These are phyloP conservation scores for Orientallactaga sibirica DNA, from an alignment of 2,797 vertebrate species.

Conservation along the genomic window DNA sequence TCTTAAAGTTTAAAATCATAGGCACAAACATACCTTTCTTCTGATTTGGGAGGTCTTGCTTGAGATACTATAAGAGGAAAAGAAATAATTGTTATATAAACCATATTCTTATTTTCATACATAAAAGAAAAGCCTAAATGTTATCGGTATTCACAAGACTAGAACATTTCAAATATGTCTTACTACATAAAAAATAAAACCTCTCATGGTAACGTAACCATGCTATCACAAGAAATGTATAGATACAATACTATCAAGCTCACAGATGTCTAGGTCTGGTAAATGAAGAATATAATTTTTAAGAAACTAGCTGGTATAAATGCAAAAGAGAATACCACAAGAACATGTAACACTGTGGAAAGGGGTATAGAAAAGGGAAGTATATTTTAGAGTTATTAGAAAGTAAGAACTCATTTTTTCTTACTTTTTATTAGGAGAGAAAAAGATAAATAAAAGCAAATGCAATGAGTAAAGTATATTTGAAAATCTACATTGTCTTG, in stretches of 20 bases:
- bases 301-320: not conserved
- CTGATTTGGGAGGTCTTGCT: slow-evolving; percentile 99
- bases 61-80: slow-evolving; percentile 93
- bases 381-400: not conserved
- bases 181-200: slow-evolving; percentile 46
- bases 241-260: not conserved
- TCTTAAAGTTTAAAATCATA: slow-evolving; percentile 23
- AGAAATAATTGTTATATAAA: slow-evolving; percentile 50
- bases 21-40: slow-evolving; percentile 94
- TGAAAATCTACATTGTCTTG: not conserved
- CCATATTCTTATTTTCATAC: slow-evolving; percentile 15
- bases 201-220: not conserved
- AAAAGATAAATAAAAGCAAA: not conserved
- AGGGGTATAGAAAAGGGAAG: not conserved
- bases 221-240: not conserved
- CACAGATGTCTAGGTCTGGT: not conserved
- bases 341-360: accelerated
- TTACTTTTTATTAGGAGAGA: not conserved
- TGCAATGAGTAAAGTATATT: not conserved
- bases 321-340: not conserved
- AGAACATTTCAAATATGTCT: not conserved
- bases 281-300: slow-evolving; percentile 4
- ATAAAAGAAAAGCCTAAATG: slow-evolving; percentile 5
- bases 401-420: slow-evolving; percentile 8
- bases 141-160: not conserved